phyloP scores from a whole-genome alignment of 2,888 invertebrate genomes.

The Philereme vetulata region DNA sequence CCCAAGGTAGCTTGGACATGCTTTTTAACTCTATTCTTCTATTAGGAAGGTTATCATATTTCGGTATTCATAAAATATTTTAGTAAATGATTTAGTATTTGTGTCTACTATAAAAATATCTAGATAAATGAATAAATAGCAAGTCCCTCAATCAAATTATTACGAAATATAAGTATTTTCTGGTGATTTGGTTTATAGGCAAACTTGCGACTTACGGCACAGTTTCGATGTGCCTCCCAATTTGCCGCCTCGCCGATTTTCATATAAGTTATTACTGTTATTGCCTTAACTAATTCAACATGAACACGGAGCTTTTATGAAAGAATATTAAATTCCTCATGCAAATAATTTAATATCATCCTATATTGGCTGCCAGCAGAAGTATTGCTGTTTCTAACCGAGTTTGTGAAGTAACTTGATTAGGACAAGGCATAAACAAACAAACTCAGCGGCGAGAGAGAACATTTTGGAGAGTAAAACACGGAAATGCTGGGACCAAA shows the following conservation, averaged over 20 bases:
- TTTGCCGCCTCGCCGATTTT: conserved; percentile 51
- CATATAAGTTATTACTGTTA: conserved; percentile 39
- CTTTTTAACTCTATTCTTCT: no score
- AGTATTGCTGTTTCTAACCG: conserved; percentile 4
- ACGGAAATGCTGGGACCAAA: conserved; percentile 13
- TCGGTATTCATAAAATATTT: no score
- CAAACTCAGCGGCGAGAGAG: neutral
- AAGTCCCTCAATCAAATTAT: conserved; percentile 4
- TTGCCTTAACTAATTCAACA: conserved; percentile 33
- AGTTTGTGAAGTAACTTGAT: neutral
- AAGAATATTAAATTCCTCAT: conserved; percentile 28
- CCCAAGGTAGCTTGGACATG: no score
- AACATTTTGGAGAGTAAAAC: neutral
- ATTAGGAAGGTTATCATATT: no score
- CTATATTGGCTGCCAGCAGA: conserved; percentile 9
- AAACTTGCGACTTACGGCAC: conserved; percentile 23
- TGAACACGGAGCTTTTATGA: conserved; percentile 24
- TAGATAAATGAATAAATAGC: neutral
- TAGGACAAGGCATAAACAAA: neutral
- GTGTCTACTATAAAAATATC: no score
- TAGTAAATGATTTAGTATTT: no score
- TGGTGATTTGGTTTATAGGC: conserved; percentile 31
- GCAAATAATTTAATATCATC: conserved; percentile 25
- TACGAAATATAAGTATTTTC: conserved; percentile 23
- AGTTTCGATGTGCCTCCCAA: conserved; percentile 47